These are phyloP conservation scores for Diploptera punctata DNA, from an alignment of 2,888 invertebrate species.

Conservation along the genomic window DNA sequence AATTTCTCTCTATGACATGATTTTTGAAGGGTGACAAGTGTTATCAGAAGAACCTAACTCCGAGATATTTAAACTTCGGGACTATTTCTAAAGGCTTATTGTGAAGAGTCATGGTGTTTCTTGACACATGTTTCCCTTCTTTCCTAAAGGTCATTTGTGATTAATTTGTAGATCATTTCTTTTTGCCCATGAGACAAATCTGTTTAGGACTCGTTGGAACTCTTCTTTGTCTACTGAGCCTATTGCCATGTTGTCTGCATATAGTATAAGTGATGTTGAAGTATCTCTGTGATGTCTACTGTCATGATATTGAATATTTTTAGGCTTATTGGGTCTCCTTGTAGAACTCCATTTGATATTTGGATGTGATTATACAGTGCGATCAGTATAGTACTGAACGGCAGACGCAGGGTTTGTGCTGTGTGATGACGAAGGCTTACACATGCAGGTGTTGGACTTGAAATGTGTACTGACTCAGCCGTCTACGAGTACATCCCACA, in stretches of 20 bases:
- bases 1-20: too few relatives aligned
- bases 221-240: not conserved
- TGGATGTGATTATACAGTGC: too few relatives aligned
- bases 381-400: too few relatives aligned
- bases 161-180: not conserved
- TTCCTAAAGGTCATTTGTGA: not conserved
- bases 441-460: too few relatives aligned
- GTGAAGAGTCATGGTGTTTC: not conserved
- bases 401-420: too few relatives aligned
- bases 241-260: conserved; percentile 4
- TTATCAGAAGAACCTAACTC: not conserved
- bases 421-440: too few relatives aligned
- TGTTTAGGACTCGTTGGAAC: not conserved
- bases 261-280: not conserved
- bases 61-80: not conserved
- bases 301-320: too few relatives aligned
- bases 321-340: too few relatives aligned
- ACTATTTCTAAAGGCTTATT: conserved; percentile 1
- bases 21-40: too few relatives aligned
- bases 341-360: too few relatives aligned
- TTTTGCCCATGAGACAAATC: not conserved
- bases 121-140: not conserved
- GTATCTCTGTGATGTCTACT: not conserved
- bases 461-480: too few relatives aligned
- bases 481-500: too few relatives aligned